phyloP scores from a whole-genome alignment of 2,797 vertebrate genomes.

The Sebastes ruberrimus region DNA sequence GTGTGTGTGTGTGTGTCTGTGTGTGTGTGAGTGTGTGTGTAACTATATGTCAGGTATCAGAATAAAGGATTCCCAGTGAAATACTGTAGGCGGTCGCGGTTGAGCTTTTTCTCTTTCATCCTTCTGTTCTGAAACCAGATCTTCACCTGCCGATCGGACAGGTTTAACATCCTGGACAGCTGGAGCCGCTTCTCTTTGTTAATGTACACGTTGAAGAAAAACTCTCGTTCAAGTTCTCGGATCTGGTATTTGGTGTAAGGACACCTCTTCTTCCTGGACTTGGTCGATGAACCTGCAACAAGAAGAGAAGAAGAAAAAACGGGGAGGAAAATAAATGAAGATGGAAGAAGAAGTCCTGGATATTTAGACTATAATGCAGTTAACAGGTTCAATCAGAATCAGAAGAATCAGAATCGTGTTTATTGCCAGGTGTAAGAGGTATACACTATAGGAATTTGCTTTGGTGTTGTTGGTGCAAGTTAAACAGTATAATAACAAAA shows the following conservation, averaged over 20 bases:
- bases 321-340: background rate
- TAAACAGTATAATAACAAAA: no score
- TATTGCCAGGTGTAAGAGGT: no score
- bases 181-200: constrained; percentile 99
- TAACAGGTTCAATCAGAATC: background rate
- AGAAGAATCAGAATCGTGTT: no score
- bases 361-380: background rate
- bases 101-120: constrained; percentile 99
- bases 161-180: constrained; percentile 95
- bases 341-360: background rate
- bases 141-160: constrained; percentile 98
- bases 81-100: constrained; percentile 97
- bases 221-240: constrained; percentile 99
- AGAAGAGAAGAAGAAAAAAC: background rate
- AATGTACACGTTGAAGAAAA: constrained; percentile 99
- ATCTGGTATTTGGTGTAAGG: constrained; percentile 99
- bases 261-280: constrained; percentile 97
- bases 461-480: no score
- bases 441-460: no score
- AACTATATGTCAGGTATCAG: constrained; percentile 75
- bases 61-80: constrained; percentile 98
- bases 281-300: constrained; percentile 85
- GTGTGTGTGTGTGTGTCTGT: constrained; percentile 21
- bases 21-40: constrained; percentile 25
- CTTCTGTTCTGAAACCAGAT: constrained; percentile 99